phyloP scores from a whole-genome alignment of 2,888 invertebrate genomes.

The Tolmerus cingulatus region DNA sequence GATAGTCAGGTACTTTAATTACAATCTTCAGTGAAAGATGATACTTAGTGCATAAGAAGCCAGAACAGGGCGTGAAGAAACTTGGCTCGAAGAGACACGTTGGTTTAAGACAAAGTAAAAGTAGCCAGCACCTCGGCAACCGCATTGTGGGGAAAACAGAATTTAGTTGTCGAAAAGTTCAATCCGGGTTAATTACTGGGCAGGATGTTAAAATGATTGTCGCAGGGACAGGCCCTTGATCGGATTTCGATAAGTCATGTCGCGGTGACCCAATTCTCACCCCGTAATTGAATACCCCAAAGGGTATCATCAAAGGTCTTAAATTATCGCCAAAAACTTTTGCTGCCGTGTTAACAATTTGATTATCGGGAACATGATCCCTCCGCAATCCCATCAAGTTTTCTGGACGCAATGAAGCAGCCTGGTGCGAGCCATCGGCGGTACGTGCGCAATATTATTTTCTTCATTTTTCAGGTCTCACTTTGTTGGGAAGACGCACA shows the following conservation, averaged over 20 bases:
- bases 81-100: background rate
- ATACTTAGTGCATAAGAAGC: background rate
- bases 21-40: background rate
- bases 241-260: background rate
- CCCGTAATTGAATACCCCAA: slow-evolving; percentile 16
- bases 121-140: background rate
- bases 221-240: background rate
- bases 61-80: background rate
- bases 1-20: slow-evolving; percentile 2
- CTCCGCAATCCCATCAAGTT: background rate
- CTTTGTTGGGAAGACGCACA: background rate
- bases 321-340: slow-evolving; percentile 18
- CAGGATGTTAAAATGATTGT: background rate
- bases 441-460: background rate
- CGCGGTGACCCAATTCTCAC: slow-evolving; percentile 14
- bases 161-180: slow-evolving; percentile 7
- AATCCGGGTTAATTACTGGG: background rate
- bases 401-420: background rate
- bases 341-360: slow-evolving; percentile 7
- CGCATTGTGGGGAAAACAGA: background rate
- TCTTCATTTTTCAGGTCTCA: background rate
- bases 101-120: background rate
- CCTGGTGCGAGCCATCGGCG: background rate
- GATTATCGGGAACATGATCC: slow-evolving; percentile 6
- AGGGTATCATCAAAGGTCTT: slow-evolving; percentile 15